Evolutionary conservation across 2,888 invertebrate species (phyloP).

Genomic region (Apantesis nais): DNA sequence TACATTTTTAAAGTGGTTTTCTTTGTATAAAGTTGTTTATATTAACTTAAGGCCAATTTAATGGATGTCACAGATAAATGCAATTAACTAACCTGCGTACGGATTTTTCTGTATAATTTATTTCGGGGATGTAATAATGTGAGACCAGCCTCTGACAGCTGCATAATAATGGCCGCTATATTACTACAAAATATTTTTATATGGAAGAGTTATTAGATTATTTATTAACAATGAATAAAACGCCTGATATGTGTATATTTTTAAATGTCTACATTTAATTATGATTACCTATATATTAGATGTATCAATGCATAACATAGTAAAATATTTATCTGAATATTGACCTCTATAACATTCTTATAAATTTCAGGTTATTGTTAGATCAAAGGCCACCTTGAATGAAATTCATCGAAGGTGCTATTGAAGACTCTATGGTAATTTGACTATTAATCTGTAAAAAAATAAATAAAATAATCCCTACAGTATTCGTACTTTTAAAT

Average conservation of each 20-base stretch:
- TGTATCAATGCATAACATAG: neutral
- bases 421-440: neutral
- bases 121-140: slow-evolving; percentile 49
- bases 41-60: neutral
- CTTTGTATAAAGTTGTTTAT: neutral
- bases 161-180: slow-evolving; percentile 39
- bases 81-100: slow-evolving; percentile 24
- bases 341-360: neutral
- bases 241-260: too few relatives aligned
- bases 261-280: too few relatives aligned
- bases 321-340: neutral
- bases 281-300: too few relatives aligned
- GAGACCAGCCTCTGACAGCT: slow-evolving; percentile 31
- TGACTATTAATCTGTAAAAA: neutral
- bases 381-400: too few relatives aligned
- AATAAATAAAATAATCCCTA: too few relatives aligned
- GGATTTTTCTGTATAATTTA: slow-evolving; percentile 33
- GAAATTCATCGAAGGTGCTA: neutral
- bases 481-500: neutral
- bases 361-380: neutral
- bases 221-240: slow-evolving; percentile 15
- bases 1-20: neutral
- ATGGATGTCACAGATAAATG: slow-evolving; percentile 29
- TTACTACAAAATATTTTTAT: slow-evolving; percentile 29
- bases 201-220: slow-evolving; percentile 26